Evolutionary conservation across 2,888 invertebrate species (phyloP).

Genomic region (Ormia ochracea): DNA sequence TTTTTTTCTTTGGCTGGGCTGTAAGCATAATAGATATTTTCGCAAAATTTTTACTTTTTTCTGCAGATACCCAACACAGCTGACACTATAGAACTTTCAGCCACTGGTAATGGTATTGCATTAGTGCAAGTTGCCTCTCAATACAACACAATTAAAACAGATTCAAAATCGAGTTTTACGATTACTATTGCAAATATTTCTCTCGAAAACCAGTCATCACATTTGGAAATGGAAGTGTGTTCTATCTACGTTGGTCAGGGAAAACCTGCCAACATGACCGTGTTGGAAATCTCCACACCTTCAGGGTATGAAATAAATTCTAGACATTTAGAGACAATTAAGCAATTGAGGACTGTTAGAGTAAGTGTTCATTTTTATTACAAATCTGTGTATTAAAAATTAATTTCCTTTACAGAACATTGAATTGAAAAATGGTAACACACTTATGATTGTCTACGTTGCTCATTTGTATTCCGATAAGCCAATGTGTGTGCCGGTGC

Average conservation of each 20-base stretch:
- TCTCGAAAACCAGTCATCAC: slow-evolving; percentile 77
- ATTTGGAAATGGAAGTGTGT: slow-evolving; percentile 89
- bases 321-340: slow-evolving; percentile 82
- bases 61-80: slow-evolving; percentile 75
- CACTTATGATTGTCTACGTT: slow-evolving; percentile 83
- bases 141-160: slow-evolving; percentile 91
- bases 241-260: slow-evolving; percentile 80
- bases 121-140: slow-evolving; percentile 87
- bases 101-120: slow-evolving; percentile 89
- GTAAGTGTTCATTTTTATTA: slow-evolving; percentile 66
- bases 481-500: slow-evolving; percentile 87
- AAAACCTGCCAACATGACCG: slow-evolving; percentile 89
- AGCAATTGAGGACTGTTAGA: slow-evolving; percentile 76
- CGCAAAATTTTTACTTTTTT: neutral
- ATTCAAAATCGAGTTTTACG: slow-evolving; percentile 90
- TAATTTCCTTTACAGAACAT: slow-evolving; percentile 77
- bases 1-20: too few species aligned
- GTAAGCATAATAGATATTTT: too few species aligned
- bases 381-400: neutral
- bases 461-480: slow-evolving; percentile 81
- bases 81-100: slow-evolving; percentile 83
- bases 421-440: slow-evolving; percentile 82
- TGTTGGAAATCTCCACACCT: slow-evolving; percentile 91
- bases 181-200: slow-evolving; percentile 87
- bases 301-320: slow-evolving; percentile 92